A percentile compares a stretch with the other conserved stretches of the same genome.
Evolutionary conservation across 2,797 vertebrate genomes (phyloP).

Genomic region (Oreortyx pictus): DNA sequence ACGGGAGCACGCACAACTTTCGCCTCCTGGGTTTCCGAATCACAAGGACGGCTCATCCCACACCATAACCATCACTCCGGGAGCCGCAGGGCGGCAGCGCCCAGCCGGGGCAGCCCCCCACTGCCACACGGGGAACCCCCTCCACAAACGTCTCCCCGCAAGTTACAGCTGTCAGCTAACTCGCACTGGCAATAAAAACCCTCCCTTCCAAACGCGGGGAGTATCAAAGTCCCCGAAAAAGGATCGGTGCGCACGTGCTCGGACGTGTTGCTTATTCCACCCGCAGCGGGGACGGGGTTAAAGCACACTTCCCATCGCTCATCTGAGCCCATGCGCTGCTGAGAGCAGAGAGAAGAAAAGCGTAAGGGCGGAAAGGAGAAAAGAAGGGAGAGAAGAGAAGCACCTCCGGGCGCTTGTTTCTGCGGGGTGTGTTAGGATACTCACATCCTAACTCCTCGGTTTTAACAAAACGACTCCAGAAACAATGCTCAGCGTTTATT

Average conservation of each 20-base stretch:
- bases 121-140: not conserved
- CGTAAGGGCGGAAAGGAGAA: not conserved
- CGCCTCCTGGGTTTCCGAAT: slow-evolving; percentile 70
- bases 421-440: not conserved
- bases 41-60: slow-evolving; percentile 37
- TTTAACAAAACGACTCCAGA: slow-evolving; percentile 42
- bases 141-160: slow-evolving; percentile 4
- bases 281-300: not conserved
- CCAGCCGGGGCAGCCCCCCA: slow-evolving; percentile 47
- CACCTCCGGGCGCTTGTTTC: not conserved
- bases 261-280: slow-evolving; percentile 26
- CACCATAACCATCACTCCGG: not conserved
- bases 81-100: slow-evolving; percentile 43
- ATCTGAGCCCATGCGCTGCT: too few species aligned
- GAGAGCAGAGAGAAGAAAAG: not conserved
- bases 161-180: not conserved
- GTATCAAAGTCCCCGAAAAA: not conserved
- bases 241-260: not conserved
- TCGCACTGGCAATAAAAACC: not conserved
- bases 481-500: not conserved
- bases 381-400: not conserved
- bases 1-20: slow-evolving; percentile 77
- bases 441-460: not conserved
- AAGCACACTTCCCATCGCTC: slow-evolving; percentile 6
- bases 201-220: slow-evolving; percentile 1